phyloP scores from a whole-genome alignment of 2,797 vertebrate species.

The Pangasius djambal region DNA sequence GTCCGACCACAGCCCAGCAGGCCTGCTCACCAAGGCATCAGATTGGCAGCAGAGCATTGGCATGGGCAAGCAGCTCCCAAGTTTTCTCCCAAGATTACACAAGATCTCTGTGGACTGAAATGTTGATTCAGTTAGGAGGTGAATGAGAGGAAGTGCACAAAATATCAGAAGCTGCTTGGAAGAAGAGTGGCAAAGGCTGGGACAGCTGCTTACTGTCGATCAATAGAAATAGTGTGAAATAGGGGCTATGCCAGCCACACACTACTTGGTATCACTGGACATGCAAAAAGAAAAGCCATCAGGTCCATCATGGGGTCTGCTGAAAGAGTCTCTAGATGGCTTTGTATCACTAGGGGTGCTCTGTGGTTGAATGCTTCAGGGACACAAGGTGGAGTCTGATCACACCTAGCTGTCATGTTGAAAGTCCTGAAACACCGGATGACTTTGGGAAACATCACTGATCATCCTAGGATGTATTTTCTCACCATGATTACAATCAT shows the following conservation, averaged over 20 bases:
- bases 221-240: neutral
- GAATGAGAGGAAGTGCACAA: neutral
- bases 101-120: neutral
- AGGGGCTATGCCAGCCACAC: neutral
- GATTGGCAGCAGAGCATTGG: too few species aligned
- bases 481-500: neutral
- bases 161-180: neutral
- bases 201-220: neutral
- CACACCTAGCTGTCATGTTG: neutral
- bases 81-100: neutral
- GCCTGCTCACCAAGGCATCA: neutral
- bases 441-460: neutral
- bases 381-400: neutral
- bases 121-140: neutral
- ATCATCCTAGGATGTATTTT: too few species aligned
- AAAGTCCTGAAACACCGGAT: too few species aligned
- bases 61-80: neutral
- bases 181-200: neutral
- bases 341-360: neutral
- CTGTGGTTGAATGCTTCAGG: too few species aligned
- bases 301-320: too few species aligned
- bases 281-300: too few species aligned
- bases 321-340: too few species aligned
- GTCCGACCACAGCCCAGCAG: neutral
- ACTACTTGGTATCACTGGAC: neutral